These are phyloP conservation scores for Phymastichus coffea DNA, from an alignment of 1,140 invertebrate species.

Conservation along the genomic window DNA sequence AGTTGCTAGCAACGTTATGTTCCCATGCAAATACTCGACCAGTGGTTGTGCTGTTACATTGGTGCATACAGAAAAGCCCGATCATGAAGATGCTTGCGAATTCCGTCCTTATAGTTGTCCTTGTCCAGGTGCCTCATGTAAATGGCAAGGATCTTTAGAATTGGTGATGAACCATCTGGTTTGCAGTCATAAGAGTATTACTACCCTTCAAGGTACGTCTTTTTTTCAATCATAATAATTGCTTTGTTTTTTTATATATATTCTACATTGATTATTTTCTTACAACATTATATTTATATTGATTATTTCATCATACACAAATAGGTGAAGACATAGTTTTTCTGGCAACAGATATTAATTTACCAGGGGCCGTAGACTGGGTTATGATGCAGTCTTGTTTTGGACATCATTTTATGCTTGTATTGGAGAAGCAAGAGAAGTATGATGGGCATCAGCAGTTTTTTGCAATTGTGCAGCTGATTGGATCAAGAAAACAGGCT, in stretches of 20 bases:
- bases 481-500: constrained; percentile 97
- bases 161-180: constrained; percentile 98
- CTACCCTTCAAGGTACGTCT: constrained; percentile 82
- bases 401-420: constrained; percentile 98
- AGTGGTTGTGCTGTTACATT: constrained; percentile 93
- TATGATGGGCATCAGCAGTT: constrained; percentile 98
- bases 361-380: constrained; percentile 99
- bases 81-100: constrained; percentile 98
- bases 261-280: constrained; percentile 5
- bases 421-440: constrained; percentile 98
- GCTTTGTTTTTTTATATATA: neutral
- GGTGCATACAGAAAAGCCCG: constrained; percentile 93
- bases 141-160: constrained; percentile 95
- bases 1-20: constrained; percentile 96
- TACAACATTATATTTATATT: neutral
- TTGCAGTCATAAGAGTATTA: constrained; percentile 98
- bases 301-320: constrained; percentile 30
- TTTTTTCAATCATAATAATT: neutral
- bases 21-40: constrained; percentile 98
- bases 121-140: constrained; percentile 97
- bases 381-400: constrained; percentile 99
- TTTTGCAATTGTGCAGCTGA: constrained; percentile 98
- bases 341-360: constrained; percentile 98
- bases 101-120: constrained; percentile 96
- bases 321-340: constrained; percentile 98